A percentile compares a stretch with the other conserved stretches of the same genome.
These are phyloP conservation scores for Rhagoletis zephyria DNA, from an alignment of 1,140 invertebrate genomes.

Conservation along the genomic window DNA sequence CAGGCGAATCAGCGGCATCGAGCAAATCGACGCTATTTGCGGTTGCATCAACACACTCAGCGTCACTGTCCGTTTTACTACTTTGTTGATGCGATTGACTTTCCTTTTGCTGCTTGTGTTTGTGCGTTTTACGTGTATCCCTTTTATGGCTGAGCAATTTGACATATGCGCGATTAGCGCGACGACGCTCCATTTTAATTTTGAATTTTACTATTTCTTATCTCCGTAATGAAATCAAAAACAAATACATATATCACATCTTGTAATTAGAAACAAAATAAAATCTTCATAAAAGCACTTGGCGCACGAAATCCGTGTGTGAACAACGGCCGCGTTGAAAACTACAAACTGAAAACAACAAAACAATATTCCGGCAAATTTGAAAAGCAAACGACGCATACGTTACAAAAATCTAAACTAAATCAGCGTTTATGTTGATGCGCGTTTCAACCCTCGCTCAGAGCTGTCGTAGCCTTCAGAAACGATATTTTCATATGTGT, in stretches of 20 bases:
- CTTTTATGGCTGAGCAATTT: slow-evolving; percentile 60
- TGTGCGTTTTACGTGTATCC: slow-evolving; percentile 59
- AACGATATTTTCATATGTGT: no score
- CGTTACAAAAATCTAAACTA: slow-evolving; percentile 46
- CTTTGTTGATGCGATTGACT: neutral
- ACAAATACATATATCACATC: neutral
- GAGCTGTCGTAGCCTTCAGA: neutral
- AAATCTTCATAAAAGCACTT: neutral
- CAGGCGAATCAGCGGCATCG: neutral
- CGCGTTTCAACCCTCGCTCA: slow-evolving; percentile 14
- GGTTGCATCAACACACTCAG: neutral
- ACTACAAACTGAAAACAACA: neutral
- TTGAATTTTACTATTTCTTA: slow-evolving; percentile 54
- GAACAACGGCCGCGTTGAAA: neutral
- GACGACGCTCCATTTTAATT: slow-evolving; percentile 66
- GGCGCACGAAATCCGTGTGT: slow-evolving; percentile 8
- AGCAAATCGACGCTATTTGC: neutral
- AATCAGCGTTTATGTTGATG: neutral
- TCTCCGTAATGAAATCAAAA: neutral
- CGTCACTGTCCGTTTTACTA: neutral
- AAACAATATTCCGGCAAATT: slow-evolving; percentile 58
- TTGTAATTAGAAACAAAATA: neutral
- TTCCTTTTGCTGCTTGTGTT: slow-evolving; percentile 69
- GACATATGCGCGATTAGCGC: slow-evolving; percentile 63
- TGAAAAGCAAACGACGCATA: slow-evolving; percentile 17